These are phyloP conservation scores for Mus pahari DNA, from an alignment of 2,113 vertebrate genomes.

Conservation along the genomic window DNA sequence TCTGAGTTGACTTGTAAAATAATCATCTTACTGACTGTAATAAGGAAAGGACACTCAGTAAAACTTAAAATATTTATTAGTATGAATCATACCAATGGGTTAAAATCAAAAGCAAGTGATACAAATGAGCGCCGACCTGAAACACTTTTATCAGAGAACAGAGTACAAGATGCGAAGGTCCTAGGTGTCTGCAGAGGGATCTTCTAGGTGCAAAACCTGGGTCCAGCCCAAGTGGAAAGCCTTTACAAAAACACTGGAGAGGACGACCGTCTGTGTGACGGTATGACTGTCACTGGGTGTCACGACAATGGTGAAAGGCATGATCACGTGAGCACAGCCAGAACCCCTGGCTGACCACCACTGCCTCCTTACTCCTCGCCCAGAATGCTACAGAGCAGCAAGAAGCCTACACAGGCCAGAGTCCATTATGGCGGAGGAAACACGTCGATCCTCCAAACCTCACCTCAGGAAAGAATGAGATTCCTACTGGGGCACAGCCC, in stretches of 20 bases:
- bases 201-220: conserved; percentile 83
- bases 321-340: conserved; percentile 52
- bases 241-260: conserved; percentile 80
- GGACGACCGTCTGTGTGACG: conserved; percentile 60
- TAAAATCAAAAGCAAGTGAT: conserved; percentile 83
- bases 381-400: background rate
- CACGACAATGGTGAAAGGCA: conserved; percentile 66
- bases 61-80: conserved; percentile 87
- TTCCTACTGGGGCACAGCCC: conserved; percentile 25
- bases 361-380: background rate
- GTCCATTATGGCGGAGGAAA: background rate
- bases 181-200: conserved; percentile 79
- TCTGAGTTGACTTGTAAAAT: background rate
- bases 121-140: conserved; percentile 48
- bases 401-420: background rate
- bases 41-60: conserved; percentile 61
- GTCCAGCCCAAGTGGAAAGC: conserved; percentile 88
- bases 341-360: background rate
- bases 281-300: conserved; percentile 68
- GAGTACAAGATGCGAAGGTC: conserved; percentile 71
- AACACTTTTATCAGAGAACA: background rate
- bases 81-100: conserved; percentile 78
- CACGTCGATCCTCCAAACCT: background rate
- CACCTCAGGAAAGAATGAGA: background rate
- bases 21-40: background rate